Percentiles rank a stretch among this genome's conserved stretches.
These are phyloP conservation scores for Aegotheles bennettii DNA, from an alignment of 2,113 vertebrate species.

Conservation along the genomic window DNA sequence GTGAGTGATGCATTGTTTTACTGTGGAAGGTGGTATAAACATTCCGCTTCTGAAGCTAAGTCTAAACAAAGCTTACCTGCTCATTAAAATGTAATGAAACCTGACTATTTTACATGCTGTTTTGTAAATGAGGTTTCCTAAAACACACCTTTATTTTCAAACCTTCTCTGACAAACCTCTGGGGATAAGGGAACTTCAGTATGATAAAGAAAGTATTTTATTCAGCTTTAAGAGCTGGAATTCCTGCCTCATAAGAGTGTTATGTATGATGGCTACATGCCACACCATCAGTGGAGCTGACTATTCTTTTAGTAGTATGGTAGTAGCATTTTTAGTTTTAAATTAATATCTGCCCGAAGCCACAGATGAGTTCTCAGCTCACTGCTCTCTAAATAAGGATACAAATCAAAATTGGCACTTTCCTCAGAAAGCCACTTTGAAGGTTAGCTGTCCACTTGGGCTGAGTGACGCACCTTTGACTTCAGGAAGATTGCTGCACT, in stretches of 20 bases:
- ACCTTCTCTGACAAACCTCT: background rate
- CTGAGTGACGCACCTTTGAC: background rate
- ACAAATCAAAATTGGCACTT: slow-evolving; percentile 5
- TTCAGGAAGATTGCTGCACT: background rate
- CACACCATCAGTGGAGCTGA: background rate
- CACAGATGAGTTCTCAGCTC: background rate
- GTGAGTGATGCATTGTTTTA: slow-evolving; percentile 7
- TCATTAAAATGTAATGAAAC: background rate
- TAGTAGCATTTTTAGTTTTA: slow-evolving; percentile 2
- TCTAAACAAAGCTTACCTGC: slow-evolving; percentile 4
- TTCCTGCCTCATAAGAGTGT: background rate
- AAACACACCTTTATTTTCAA: slow-evolving; percentile 31
- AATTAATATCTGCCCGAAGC: slow-evolving; percentile 32
- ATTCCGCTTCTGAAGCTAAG: background rate
- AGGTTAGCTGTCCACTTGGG: background rate
- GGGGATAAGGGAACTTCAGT: background rate
- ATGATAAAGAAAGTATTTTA: background rate
- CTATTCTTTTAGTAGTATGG: background rate
- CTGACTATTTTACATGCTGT: background rate
- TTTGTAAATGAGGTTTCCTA: slow-evolving; percentile 17
- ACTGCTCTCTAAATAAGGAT: background rate
- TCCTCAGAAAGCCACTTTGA: background rate
- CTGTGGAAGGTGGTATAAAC: slow-evolving; percentile 2
- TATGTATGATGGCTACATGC: background rate
- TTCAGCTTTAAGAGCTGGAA: background rate